Evolutionary conservation across 2,888 invertebrate species (phyloP).

Genomic region (Carcina quercana): DNA sequence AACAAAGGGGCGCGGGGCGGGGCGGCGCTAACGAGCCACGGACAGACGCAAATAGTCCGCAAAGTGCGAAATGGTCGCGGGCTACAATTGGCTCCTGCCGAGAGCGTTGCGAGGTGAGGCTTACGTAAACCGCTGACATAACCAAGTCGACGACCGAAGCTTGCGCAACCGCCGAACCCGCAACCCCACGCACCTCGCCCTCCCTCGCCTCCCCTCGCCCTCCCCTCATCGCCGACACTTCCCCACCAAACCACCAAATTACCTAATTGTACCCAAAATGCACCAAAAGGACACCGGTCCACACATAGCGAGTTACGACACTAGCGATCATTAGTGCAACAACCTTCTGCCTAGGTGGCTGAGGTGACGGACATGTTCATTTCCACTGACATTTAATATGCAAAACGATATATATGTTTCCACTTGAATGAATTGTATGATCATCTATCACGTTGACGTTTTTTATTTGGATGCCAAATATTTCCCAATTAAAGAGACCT

Average conservation of each 20-base stretch:
- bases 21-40: constrained; percentile 47
- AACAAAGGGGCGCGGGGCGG: constrained; percentile 27
- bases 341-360: constrained; percentile 52
- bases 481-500: too few species aligned
- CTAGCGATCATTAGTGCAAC: constrained; percentile 55
- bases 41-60: constrained; percentile 57
- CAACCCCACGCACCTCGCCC: constrained; percentile 60
- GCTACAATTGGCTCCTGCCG: constrained; percentile 57
- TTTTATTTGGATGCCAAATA: too few species aligned
- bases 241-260: constrained; percentile 51
- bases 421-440: too few species aligned
- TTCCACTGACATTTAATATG: constrained; percentile 45
- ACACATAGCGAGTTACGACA: constrained; percentile 58
- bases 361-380: constrained; percentile 39
- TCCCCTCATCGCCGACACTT: constrained; percentile 37
- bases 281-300: constrained; percentile 63
- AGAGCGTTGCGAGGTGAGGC: constrained; percentile 66
- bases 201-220: constrained; percentile 36
- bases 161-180: constrained; percentile 66
- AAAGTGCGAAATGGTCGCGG: constrained; percentile 64
- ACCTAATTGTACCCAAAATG: constrained; percentile 68
- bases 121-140: constrained; percentile 73
- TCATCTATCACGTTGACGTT: too few species aligned
- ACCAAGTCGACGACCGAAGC: constrained; percentile 71
- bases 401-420: constrained; percentile 20